Percentiles rank a stretch among this genome's conserved stretches.
Evolutionary conservation across 2,113 vertebrate genomes (phyloP).

Genomic region (Daboia siamensis): DNA sequence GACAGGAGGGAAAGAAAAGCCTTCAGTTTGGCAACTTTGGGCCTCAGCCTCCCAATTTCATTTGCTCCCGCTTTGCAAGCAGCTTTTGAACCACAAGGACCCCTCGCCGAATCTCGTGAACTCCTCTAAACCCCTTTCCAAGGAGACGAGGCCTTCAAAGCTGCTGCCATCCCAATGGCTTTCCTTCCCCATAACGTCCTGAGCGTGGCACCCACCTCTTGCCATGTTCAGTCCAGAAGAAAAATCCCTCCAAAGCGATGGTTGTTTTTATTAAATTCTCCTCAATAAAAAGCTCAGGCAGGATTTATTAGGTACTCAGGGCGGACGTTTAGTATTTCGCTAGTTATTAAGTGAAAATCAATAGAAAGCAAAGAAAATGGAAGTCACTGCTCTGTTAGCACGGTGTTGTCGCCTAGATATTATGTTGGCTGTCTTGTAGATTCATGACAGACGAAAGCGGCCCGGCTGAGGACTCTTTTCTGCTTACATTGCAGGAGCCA

Average conservation of each 20-base stretch:
- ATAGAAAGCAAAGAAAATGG: constrained; percentile 99
- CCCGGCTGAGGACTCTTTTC: constrained; percentile 93
- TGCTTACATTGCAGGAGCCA: constrained; percentile 99
- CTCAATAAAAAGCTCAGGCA: constrained; percentile 99
- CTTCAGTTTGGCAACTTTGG: neutral
- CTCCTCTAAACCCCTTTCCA: neutral
- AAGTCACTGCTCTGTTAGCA: constrained; percentile 97
- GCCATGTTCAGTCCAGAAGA: constrained; percentile 82
- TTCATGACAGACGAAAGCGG: constrained; percentile 94
- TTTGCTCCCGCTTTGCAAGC: too few relatives aligned
- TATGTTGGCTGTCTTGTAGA: constrained; percentile 99
- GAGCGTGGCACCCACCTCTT: constrained; percentile 55
- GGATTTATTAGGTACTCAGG: constrained; percentile 99
- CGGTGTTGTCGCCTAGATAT: constrained; percentile 98
- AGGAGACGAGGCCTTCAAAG: neutral
- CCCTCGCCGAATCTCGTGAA: accelerated
- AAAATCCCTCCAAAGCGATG: constrained; percentile 92
- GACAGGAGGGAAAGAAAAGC: neutral
- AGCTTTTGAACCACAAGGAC: neutral
- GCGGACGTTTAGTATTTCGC: constrained; percentile 99
- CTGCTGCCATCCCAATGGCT: constrained; percentile 54
- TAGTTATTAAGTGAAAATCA: constrained; percentile 99
- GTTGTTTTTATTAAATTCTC: constrained; percentile 99
- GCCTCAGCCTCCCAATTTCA: neutral
- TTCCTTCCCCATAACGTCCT: constrained; percentile 38